These are phyloP conservation scores for Acanthopleura granulata DNA, from an alignment of 2,888 invertebrate species.

Conservation along the genomic window DNA sequence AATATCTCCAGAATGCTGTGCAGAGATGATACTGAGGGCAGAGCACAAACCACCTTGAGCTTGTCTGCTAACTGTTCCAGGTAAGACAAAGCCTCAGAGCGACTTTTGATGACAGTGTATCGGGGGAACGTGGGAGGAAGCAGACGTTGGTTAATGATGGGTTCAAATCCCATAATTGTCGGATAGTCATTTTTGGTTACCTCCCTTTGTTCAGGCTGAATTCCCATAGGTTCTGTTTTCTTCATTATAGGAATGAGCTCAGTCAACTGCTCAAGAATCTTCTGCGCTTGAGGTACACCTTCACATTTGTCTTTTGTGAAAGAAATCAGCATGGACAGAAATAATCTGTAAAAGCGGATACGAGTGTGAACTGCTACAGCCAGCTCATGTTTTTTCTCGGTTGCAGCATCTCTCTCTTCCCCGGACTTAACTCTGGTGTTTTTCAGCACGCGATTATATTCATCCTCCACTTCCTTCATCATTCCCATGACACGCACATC, in stretches of 20 bases:
- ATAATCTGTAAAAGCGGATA: conserved; percentile 87
- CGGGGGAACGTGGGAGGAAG: conserved; percentile 98
- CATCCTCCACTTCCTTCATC: conserved; percentile 92
- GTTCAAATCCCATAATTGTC: conserved; percentile 87
- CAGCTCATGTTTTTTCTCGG: conserved; percentile 69
- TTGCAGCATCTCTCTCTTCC: conserved; percentile 66
- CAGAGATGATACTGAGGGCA: conserved; percentile 57
- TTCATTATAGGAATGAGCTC: conserved; percentile 87
- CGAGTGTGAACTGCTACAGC: conserved; percentile 75
- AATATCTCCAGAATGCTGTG: conserved; percentile 82
- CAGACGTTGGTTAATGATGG: conserved; percentile 93
- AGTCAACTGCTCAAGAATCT: conserved; percentile 82
- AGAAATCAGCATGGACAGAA: conserved; percentile 83
- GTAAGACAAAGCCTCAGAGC: conserved; percentile 82
- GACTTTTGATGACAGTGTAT: conserved; percentile 83
- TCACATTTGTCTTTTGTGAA: conserved; percentile 73
- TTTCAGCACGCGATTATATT: conserved; percentile 70
- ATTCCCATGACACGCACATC: conserved; percentile 85
- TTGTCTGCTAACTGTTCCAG: conserved; percentile 86
- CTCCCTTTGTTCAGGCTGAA: conserved; percentile 74
- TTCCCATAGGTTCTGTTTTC: conserved; percentile 81
- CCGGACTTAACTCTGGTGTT: conserved; percentile 71
- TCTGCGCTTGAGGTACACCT: conserved; percentile 81
- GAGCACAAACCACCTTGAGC: conserved; percentile 54
- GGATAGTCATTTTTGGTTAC: conserved; percentile 60